Conservation (phyloP, 2,113 vertebrate genomes). For the Pogonocichla stellata region DNA sequence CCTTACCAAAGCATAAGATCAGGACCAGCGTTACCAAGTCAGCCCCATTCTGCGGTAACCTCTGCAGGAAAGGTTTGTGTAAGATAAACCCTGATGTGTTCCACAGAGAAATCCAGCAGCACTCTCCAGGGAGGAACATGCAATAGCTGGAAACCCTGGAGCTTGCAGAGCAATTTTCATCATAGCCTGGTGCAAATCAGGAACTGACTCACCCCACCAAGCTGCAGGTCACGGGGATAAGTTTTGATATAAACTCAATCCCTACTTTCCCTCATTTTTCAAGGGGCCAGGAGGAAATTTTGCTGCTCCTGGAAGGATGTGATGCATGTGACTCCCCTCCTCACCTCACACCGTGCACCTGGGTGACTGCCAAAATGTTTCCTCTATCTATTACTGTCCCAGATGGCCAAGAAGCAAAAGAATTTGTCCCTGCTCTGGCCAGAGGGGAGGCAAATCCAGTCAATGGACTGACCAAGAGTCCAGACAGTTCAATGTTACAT, state of each 20-base stretch:
- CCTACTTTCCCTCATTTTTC: neutral
- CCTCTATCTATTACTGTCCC: neutral
- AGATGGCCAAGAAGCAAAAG: neutral
- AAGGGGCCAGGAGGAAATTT: neutral
- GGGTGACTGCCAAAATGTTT: neutral
- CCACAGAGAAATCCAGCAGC: neutral
- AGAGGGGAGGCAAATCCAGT: neutral
- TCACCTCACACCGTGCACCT: neutral
- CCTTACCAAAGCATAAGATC: neutral
- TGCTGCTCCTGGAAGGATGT: neutral
- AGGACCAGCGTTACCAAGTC: neutral
- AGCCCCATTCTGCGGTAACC: neutral
- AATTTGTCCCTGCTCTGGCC: neutral
- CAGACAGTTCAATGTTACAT: neutral
- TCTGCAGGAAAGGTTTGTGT: neutral
- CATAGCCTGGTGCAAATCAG: neutral
- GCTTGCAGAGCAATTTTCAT: neutral
- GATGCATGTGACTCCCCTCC: rapidly evolving
- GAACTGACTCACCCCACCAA: neutral
- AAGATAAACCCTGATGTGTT: neutral
- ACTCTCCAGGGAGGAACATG: neutral
- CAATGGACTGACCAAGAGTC: neutral
- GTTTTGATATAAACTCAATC: neutral
- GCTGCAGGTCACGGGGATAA: neutral
- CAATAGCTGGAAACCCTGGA: neutral